Evolutionary conservation across 2,797 vertebrate species (phyloP).

Genomic region (Sylvia borin): DNA sequence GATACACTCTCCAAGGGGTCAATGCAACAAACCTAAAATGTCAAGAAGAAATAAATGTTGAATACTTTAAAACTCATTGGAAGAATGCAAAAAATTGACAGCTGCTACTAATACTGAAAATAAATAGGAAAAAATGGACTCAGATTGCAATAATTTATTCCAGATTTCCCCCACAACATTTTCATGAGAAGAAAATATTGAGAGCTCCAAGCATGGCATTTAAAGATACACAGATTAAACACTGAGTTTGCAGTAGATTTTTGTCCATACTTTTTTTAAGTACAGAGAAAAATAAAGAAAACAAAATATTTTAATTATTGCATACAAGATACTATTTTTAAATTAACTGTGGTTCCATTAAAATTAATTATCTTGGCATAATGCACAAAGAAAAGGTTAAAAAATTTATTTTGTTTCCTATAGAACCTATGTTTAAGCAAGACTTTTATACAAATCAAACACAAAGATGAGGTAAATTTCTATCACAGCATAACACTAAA

Average conservation of each 20-base stretch:
- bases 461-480: background rate
- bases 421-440: background rate
- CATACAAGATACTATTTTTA: background rate
- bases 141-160: background rate
- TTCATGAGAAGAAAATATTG: background rate
- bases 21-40: constrained; percentile 77
- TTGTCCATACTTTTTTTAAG: background rate
- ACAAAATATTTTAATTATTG: background rate
- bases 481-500: background rate
- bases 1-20: constrained; percentile 80
- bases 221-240: background rate
- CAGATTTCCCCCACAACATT: background rate
- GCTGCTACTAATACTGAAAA: background rate
- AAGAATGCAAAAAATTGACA: background rate
- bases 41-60: background rate
- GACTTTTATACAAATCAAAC: background rate
- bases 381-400: background rate
- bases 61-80: background rate
- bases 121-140: background rate
- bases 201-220: background rate
- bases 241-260: background rate
- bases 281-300: background rate
- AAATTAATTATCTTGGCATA: background rate
- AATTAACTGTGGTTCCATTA: background rate
- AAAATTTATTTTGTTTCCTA: background rate